These are phyloP conservation scores for Drosophila limbata DNA, from an alignment of 2,888 invertebrate species.

Conservation along the genomic window DNA sequence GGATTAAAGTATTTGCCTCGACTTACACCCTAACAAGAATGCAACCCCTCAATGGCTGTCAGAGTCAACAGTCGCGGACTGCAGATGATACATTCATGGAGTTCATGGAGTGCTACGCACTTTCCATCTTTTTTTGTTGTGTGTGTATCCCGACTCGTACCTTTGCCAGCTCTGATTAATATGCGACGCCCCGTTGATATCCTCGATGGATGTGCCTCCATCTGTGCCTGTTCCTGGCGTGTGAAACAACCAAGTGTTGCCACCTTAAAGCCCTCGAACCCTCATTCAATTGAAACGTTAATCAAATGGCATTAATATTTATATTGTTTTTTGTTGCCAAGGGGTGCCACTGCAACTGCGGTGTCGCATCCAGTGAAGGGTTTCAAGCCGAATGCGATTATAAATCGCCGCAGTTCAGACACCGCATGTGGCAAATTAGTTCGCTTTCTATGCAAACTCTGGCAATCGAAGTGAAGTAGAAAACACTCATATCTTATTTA, in stretches of 20 bases:
- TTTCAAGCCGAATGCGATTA: slow-evolving; percentile 47
- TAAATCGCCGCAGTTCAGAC: slow-evolving; percentile 50
- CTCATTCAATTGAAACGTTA: slow-evolving; percentile 73
- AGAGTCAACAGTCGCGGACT: slow-evolving; percentile 42
- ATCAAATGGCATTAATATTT: slow-evolving; percentile 81
- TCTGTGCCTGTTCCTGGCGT: slow-evolving; percentile 51
- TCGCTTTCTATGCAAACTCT: slow-evolving; percentile 47
- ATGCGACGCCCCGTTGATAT: slow-evolving; percentile 69
- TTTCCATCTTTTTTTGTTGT: slow-evolving; percentile 22
- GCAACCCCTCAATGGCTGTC: slow-evolving; percentile 56
- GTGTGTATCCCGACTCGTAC: slow-evolving; percentile 16
- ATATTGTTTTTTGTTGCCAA: slow-evolving; percentile 60
- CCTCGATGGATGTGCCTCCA: slow-evolving; percentile 17
- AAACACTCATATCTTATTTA: slow-evolving; percentile 3
- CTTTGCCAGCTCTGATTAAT: slow-evolving; percentile 64
- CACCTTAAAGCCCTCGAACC: slow-evolving; percentile 38
- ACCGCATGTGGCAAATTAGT: slow-evolving; percentile 80
- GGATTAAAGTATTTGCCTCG: slow-evolving; percentile 81
- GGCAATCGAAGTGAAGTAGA: background rate
- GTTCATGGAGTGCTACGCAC: slow-evolving; percentile 46
- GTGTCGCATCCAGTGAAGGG: slow-evolving; percentile 54
- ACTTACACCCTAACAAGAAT: slow-evolving; percentile 78
- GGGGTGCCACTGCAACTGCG: slow-evolving; percentile 51
- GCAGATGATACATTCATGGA: slow-evolving; percentile 52
- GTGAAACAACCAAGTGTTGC: slow-evolving; percentile 75